Base-by-base conservation (phyloP, 2,888 invertebrate species). In the Candidula unifasciata region DNA sequence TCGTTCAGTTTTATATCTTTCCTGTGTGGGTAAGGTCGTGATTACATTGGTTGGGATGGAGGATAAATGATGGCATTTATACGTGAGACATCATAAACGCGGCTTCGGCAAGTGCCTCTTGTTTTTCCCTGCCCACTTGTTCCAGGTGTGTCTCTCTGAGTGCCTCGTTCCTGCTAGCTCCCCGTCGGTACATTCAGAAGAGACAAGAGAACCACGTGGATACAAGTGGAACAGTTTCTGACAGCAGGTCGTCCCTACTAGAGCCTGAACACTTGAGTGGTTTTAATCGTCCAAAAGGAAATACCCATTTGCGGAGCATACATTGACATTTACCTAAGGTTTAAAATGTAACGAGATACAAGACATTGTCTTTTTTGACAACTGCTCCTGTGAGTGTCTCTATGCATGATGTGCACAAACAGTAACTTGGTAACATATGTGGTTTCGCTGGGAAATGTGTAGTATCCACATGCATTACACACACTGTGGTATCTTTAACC, bases 61-160 rank as follows among this genome's bases (percentile, higher is more conserved):
- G 18, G 57, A 64, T 64, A 74, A 73, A 52, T 54, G 78, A 68
- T 85, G 85, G 82, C 85, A 85, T 85, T 85, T 85, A 85, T 85
- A 79, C 74, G 79, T 2, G 66, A 79, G 57, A 64, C 79, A 74
- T 79, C 85, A 68, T 68, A 64, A 52, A 27, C 27, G 66, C 73
- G 16, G 85, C 80, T 85, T 82, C 71, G 85, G 82, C 82, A 85
- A 85, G 85, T 78, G 57, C 74, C 79, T 79, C 82, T 85, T 85
- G 82, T 85, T 85, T 85, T 52, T 66, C 37, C 64, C 69, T 60
- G 33, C 54, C 35, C 33, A 5, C 52, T 30, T 16, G 60, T 69
- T 44, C 73, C 74, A 82, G 60, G 74, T 82, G 66, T 27, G 21
- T 74, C 27, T 60, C 35, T 82, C 21, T 44, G 21, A 35, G 44